A percentile compares a stretch with the other conserved stretches of the same genome.
Evolutionary conservation across 2,113 vertebrate genomes (phyloP).

Genomic region (Seriola quinqueradiata): DNA sequence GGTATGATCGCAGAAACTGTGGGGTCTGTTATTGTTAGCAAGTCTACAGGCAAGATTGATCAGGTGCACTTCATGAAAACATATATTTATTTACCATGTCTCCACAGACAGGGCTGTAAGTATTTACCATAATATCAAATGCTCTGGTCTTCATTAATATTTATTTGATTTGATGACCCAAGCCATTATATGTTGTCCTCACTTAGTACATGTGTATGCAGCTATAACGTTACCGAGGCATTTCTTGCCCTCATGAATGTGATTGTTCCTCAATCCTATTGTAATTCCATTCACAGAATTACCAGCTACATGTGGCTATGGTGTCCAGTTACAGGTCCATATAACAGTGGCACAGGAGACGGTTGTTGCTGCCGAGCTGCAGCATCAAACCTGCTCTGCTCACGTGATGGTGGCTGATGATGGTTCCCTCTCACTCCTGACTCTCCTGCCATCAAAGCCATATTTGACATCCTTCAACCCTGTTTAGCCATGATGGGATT

Average conservation of each 20-base stretch:
- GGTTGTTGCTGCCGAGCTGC: background rate
- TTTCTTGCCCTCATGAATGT: background rate
- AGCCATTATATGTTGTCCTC: background rate
- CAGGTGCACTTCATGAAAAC: background rate
- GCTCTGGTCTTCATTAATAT: slow-evolving; percentile 9
- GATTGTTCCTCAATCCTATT: background rate
- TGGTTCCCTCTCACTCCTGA: slow-evolving; percentile 6
- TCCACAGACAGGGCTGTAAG: background rate
- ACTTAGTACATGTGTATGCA: slow-evolving; percentile 2
- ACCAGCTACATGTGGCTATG: background rate
- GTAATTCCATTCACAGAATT: slow-evolving; percentile 8
- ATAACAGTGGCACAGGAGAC: slow-evolving; percentile 1
- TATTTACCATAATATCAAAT: slow-evolving; percentile 18
- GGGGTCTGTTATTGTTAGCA: background rate
- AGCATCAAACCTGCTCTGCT: slow-evolving; percentile 26
- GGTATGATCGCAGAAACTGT: background rate
- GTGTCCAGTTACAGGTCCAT: slow-evolving; percentile 29
- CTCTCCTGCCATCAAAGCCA: slow-evolving; percentile 18
- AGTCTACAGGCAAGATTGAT: background rate
- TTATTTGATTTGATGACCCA: background rate
- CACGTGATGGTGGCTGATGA: slow-evolving; percentile 21
- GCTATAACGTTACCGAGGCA: background rate
- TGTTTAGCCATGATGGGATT: slow-evolving; percentile 45
- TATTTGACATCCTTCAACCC: slow-evolving; percentile 55
- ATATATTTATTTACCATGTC: background rate